These are phyloP conservation scores for Stegana nigrithorax DNA, from an alignment of 2,888 invertebrate species.

Conservation along the genomic window DNA sequence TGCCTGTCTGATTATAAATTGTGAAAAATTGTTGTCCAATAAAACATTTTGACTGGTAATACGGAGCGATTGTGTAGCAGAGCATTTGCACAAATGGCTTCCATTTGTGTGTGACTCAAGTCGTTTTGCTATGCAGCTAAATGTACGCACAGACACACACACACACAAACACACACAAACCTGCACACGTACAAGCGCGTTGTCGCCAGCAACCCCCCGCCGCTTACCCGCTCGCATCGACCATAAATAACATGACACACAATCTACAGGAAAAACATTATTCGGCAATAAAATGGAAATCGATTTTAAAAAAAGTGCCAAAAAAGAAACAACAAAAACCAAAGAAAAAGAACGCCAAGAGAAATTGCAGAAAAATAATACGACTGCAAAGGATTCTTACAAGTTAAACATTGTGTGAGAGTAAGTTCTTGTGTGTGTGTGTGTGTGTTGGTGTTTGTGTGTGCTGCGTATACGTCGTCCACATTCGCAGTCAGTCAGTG, in stretches of 20 bases:
- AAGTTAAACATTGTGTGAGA: too few relatives aligned
- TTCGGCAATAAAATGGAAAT: constrained; percentile 64
- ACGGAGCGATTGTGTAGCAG: constrained; percentile 50
- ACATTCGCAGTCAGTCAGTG: not conserved
- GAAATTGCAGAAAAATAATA: constrained; percentile 60
- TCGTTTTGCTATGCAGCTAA: constrained; percentile 6
- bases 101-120: constrained; percentile 14
- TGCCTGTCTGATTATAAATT: constrained; percentile 55
- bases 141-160: constrained; percentile 22
- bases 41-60: constrained; percentile 63
- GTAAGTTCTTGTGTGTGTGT: too few relatives aligned
- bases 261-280: constrained; percentile 61
- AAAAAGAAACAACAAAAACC: constrained; percentile 8
- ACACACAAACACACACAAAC: not conserved
- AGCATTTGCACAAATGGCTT: constrained; percentile 2
- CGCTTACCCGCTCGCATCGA: constrained; percentile 8
- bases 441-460: not conserved
- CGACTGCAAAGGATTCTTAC: constrained; percentile 55
- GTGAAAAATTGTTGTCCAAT: constrained; percentile 62
- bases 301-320: constrained; percentile 42
- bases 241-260: constrained; percentile 63
- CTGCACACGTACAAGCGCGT: not conserved
- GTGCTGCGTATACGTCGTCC: not conserved
- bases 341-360: constrained; percentile 47
- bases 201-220: constrained; percentile 15